Evolutionary conservation across 2,888 invertebrate genomes (phyloP).

Genomic region (Cyrtodaria siliqua): DNA sequence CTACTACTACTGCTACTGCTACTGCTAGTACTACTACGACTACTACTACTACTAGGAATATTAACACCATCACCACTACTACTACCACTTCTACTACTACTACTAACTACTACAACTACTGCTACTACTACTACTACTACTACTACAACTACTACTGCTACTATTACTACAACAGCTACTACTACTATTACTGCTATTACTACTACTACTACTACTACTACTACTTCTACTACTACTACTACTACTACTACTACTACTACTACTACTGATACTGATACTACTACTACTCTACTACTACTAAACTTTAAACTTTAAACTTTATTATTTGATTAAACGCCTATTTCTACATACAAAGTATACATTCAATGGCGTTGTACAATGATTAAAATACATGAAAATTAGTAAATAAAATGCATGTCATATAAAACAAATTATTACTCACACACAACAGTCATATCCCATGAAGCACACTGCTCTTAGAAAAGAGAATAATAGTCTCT

Average conservation of each 20-base stretch:
- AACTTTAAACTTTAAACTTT: too few relatives aligned
- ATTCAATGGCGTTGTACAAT: too few relatives aligned
- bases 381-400: too few relatives aligned
- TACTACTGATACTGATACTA: conserved; percentile 8
- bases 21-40: conserved; percentile 9
- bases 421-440: too few relatives aligned
- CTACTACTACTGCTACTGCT: conserved; percentile 4
- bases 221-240: conserved; percentile 18
- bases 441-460: too few relatives aligned
- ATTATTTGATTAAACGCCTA: too few relatives aligned
- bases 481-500: too few relatives aligned
- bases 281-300: conserved; percentile 11
- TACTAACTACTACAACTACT: conserved; percentile 14
- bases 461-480: too few relatives aligned
- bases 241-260: conserved; percentile 19
- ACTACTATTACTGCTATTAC: conserved; percentile 20
- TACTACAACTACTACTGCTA: conserved; percentile 14
- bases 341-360: too few relatives aligned
- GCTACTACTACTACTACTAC: conserved; percentile 17
- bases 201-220: conserved; percentile 25
- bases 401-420: too few relatives aligned
- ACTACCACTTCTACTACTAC: conserved; percentile 17
- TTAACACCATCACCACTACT: conserved; percentile 12
- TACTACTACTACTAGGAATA: conserved; percentile 19
- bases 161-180: conserved; percentile 14